These are phyloP conservation scores for Battus philenor DNA, from an alignment of 1,140 invertebrate genomes.

Conservation along the genomic window DNA sequence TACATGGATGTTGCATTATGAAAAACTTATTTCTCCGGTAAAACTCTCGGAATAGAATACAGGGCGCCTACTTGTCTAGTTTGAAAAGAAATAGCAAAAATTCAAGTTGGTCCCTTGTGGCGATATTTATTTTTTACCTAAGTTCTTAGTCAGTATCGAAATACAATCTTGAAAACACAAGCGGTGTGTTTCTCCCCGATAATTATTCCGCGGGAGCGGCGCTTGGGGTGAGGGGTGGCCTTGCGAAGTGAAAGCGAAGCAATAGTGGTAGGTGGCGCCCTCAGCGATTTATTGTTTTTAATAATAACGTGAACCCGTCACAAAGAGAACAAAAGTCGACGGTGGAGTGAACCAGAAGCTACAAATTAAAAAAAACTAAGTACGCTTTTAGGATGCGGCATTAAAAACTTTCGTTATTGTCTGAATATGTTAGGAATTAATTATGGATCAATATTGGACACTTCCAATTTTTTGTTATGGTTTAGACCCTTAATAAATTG, in stretches of 20 bases:
- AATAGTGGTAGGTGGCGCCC: slow-evolving; percentile 68
- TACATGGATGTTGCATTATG: too few relatives aligned
- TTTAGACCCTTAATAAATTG: too few relatives aligned
- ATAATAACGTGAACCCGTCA: slow-evolving; percentile 72
- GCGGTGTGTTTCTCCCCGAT: slow-evolving; percentile 32
- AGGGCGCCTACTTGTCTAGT: neutral
- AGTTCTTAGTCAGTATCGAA: slow-evolving; percentile 27
- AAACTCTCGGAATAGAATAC: too few relatives aligned
- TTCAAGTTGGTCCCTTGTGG: neutral
- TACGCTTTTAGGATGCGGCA: too few relatives aligned
- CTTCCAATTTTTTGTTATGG: too few relatives aligned
- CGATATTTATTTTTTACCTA: neutral
- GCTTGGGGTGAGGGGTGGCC: slow-evolving; percentile 22
- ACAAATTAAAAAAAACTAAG: too few relatives aligned
- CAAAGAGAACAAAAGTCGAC: slow-evolving; percentile 69
- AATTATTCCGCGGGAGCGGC: slow-evolving; percentile 25
- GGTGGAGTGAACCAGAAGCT: slow-evolving; percentile 33
- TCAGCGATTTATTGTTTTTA: slow-evolving; percentile 74
- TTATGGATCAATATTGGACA: too few relatives aligned
- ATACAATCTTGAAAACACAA: slow-evolving; percentile 32
- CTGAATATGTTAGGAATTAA: too few relatives aligned
- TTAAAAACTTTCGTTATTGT: too few relatives aligned
- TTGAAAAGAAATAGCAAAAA: too few relatives aligned
- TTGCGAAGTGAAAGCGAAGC: slow-evolving; percentile 62
- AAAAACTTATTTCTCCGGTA: too few relatives aligned